Base-by-base conservation (phyloP, 2,888 invertebrate species). In the Yponomeuta evonymella region DNA sequence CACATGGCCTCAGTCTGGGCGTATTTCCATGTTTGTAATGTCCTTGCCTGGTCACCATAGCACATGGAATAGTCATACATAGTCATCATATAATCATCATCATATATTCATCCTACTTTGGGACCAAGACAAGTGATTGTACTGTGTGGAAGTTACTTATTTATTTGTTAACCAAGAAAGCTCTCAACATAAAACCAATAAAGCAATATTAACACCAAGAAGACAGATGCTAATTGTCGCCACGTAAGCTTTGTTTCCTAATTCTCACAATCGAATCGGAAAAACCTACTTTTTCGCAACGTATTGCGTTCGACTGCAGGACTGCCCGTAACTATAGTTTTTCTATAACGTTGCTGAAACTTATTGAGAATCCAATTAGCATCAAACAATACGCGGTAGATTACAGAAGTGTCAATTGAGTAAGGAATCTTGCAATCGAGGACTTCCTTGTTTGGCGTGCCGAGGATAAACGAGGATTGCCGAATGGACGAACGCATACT, bases 361-460 rank as follows among this genome's bases (percentile, higher is more conserved):
- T 67, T 23, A 67, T 48, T 43, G n/a, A 43, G n/a, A 15, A 48
- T 4, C 15, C 70, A 58, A 58, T 36, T 63, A 62, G 15, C 6
- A 48, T 29, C 2, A n/a, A 30, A 69, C 63, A 62, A 71, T 70
- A 66, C 67, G 64, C 70, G 72, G 73, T 75, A 70, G 72, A 74
- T 75, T 75, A 71, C 75, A 74, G 51, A 58, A 72, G 74, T 73
- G 70, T 71, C 74, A 72, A 71, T 72, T 77, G 76, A 77, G 75
- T 76, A 74, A 74, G 74, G 76, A 77, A 78, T 75, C 75, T 76
- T 75, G 74, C 79, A 81, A 83, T 81, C 77, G 78, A 76, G 76
- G 76, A 84, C 86, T 89, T 90, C 89, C 87, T 88, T 77, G 81
- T 84, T 79, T 74, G 73, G 79, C 73, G 12, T 15, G 15, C 15